Base-by-base conservation (phyloP, 1,140 invertebrate genomes). In the Mactra quadrangularis region DNA sequence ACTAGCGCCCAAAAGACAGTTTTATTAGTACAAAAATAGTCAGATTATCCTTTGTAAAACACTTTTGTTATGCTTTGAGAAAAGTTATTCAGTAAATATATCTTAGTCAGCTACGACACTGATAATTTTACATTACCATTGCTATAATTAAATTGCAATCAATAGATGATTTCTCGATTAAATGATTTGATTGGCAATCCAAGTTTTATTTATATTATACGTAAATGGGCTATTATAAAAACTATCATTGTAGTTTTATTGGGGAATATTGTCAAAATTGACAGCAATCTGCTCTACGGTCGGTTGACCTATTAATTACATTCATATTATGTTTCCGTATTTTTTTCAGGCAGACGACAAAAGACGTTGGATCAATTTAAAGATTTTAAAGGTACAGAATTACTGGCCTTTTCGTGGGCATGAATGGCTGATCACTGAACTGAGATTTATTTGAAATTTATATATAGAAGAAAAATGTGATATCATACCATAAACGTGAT, bases 131-230 rank as follows among this genome's bases (percentile, higher is more conserved):
- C n/a, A n/a, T n/a, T n/a, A n/a, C n/a, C 15, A 68, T 68, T 68
- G 31, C 60, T 64, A 68, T 47, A 52, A 68, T 68, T 50, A 68
- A 68, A 50, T 27, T 27, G 27, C 17, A 68, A 68, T 68, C 64
- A 22, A 68, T 68, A 68, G 64, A 68, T 68, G 45, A 27, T 68
- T 47, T 68, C 38, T 41, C 38, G 38, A 41, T 41, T 41, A 41
- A 41, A 41, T 15, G 15, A 15, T 41, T 41, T n/a, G n/a, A 41
- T 7, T 41, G 15, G 38, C 38, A 6, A 41, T 7, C 15, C 38
- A 41, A 6, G 15, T 41, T 41, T 41, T 41, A 50, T 29, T 52
- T 3, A 27, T 68, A 50, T 45, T 45, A 13, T 0, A 22, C 35
- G 27, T 64, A 64, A 19, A 17, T 64, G 15, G 19, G 13, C 9